Conservation (phyloP, 1,140 invertebrate genomes). For the Rhopalosiphum padi region DNA sequence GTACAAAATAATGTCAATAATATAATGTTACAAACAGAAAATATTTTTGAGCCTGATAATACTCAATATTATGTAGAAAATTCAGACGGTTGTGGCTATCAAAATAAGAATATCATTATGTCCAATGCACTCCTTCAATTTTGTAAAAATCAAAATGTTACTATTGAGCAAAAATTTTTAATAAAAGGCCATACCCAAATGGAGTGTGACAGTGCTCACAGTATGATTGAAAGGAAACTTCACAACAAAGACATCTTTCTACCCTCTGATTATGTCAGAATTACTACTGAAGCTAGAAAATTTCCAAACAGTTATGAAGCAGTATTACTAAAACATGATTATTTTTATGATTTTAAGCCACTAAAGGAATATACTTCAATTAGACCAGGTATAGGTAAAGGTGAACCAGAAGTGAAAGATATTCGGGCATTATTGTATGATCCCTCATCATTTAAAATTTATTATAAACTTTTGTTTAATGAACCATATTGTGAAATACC, state of each 20-base stretch:
- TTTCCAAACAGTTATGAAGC: constrained; percentile 26
- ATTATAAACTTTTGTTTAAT: background rate
- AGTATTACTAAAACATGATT: constrained; percentile 40
- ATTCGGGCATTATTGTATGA: constrained; percentile 59
- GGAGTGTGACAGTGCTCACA: constrained; percentile 59
- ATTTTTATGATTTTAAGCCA: constrained; percentile 47
- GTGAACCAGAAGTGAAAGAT: constrained; percentile 24
- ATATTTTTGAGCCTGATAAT: no score
- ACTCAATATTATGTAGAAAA: constrained; percentile 4
- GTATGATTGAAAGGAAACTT: constrained; percentile 51
- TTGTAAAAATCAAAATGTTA: constrained; percentile 31
- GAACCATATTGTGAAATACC: background rate
- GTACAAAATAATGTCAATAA: background rate
- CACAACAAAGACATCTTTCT: constrained; percentile 57
- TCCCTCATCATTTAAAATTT: background rate
- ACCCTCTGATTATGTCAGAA: constrained; percentile 58
- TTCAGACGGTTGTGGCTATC: constrained; percentile 62
- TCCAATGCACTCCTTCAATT: constrained; percentile 62
- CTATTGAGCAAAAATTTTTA: constrained; percentile 59
- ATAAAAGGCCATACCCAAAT: constrained; percentile 59
- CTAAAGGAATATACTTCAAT: constrained; percentile 22
- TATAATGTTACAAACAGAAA: no score
- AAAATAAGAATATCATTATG: constrained; percentile 62
- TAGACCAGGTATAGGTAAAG: constrained; percentile 55
- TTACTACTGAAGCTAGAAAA: constrained; percentile 40